phyloP scores from a whole-genome alignment of 1,140 invertebrate species.

The Drosophila tani region DNA sequence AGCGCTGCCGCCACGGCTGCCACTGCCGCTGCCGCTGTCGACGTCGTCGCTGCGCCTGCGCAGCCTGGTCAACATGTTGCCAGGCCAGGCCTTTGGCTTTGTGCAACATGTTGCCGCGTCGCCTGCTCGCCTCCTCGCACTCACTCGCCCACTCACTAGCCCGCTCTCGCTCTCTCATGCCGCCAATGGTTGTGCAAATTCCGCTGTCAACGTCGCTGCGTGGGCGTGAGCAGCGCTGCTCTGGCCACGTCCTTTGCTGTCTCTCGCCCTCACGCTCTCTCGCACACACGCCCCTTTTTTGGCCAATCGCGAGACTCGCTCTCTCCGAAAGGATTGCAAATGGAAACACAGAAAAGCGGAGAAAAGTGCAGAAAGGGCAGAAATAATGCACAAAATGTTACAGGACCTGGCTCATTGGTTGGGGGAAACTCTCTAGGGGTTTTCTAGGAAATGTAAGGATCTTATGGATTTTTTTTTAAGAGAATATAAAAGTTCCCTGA shows the following conservation, averaged over 20 bases:
- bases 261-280: slow-evolving; percentile 5
- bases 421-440: background rate
- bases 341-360: background rate
- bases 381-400: no score
- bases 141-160: background rate
- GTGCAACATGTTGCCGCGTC: slow-evolving; percentile 26
- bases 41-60: slow-evolving; percentile 1
- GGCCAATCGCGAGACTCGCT: slow-evolving; percentile 15
- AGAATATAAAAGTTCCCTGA: background rate
- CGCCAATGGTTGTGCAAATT: slow-evolving; percentile 19
- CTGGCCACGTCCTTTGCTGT: slow-evolving; percentile 2
- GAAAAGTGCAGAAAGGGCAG: background rate
- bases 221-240: slow-evolving; percentile 26
- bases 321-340: slow-evolving; percentile 4
- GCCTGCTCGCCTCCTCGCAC: background rate
- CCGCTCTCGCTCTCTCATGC: background rate
- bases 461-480: background rate
- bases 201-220: slow-evolving; percentile 24
- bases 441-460: background rate
- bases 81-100: background rate
- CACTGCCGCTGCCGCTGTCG: slow-evolving; percentile 29
- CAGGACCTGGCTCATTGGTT: background rate
- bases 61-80: slow-evolving; percentile 21
- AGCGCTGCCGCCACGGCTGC: slow-evolving; percentile 11
- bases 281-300: slow-evolving; percentile 9